These are phyloP conservation scores for Scomber japonicus DNA, from an alignment of 2,113 vertebrate genomes.

Conservation along the genomic window DNA sequence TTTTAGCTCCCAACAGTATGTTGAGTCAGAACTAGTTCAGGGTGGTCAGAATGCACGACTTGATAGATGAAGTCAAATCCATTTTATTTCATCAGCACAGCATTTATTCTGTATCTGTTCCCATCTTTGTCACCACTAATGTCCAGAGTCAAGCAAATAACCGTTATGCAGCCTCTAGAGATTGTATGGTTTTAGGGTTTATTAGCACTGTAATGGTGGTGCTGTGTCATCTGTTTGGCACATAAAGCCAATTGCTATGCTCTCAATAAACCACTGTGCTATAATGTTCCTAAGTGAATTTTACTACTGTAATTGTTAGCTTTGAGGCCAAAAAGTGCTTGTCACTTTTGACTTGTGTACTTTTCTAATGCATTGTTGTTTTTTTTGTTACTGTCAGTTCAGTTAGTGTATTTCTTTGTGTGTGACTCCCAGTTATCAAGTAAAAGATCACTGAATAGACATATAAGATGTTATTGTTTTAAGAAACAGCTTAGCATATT, in stretches of 20 bases:
- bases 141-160: conserved; percentile 37
- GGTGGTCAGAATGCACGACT: conserved; percentile 39
- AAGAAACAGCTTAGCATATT: neutral
- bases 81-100: conserved; percentile 43
- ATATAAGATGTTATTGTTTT: neutral
- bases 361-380: neutral
- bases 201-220: conserved; percentile 20
- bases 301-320: conserved; percentile 17
- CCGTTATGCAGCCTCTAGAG: conserved; percentile 2
- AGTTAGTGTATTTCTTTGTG: no score
- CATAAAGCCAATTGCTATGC: conserved; percentile 28
- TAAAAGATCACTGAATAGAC: neutral
- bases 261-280: conserved; percentile 15
- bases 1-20: conserved; percentile 52
- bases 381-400: neutral
- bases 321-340: neutral
- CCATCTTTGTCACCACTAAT: conserved; percentile 22
- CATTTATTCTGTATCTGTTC: conserved; percentile 42
- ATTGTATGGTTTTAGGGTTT: conserved; percentile 19
- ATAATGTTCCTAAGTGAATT: conserved; percentile 23
- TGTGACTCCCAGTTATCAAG: no score
- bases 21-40: conserved; percentile 27
- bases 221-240: conserved; percentile 40
- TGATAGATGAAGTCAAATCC: conserved; percentile 50
- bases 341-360: neutral